These are phyloP conservation scores for Polydrusus tereticollis DNA, from an alignment of 2,888 invertebrate species.

Conservation along the genomic window DNA sequence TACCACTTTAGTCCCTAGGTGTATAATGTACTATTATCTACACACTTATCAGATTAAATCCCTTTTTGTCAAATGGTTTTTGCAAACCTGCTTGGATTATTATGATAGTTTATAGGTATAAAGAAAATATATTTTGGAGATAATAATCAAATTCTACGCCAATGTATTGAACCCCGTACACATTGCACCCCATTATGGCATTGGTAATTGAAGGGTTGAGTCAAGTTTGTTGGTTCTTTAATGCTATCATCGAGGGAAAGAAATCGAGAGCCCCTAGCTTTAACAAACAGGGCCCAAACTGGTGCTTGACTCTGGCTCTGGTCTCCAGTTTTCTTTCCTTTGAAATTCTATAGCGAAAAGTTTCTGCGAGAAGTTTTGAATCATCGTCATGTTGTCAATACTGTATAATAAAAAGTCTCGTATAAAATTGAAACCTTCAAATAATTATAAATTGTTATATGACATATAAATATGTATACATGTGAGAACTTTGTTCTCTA, in stretches of 20 bases:
- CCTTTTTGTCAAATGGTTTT: no score
- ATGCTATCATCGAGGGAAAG: slow-evolving; percentile 56
- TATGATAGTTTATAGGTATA: no score
- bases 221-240: slow-evolving; percentile 60
- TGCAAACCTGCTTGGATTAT: no score
- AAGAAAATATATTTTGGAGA: background rate
- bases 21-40: no score
- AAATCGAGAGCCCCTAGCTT: slow-evolving; percentile 57
- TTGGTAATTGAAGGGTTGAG: slow-evolving; percentile 61
- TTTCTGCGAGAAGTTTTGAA: background rate
- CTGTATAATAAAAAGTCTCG: no score
- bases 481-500: no score
- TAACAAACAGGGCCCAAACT: slow-evolving; percentile 57
- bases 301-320: slow-evolving; percentile 28
- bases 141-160: background rate
- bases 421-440: no score
- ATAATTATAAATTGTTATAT: no score
- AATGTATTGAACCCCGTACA: slow-evolving; percentile 47
- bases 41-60: no score
- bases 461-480: no score
- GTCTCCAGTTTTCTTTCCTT: slow-evolving; percentile 12
- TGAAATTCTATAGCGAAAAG: background rate
- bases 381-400: background rate
- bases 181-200: slow-evolving; percentile 58
- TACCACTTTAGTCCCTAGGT: no score